Conservation (phyloP, 2,797 vertebrate genomes). For the Dallia pectoralis region DNA sequence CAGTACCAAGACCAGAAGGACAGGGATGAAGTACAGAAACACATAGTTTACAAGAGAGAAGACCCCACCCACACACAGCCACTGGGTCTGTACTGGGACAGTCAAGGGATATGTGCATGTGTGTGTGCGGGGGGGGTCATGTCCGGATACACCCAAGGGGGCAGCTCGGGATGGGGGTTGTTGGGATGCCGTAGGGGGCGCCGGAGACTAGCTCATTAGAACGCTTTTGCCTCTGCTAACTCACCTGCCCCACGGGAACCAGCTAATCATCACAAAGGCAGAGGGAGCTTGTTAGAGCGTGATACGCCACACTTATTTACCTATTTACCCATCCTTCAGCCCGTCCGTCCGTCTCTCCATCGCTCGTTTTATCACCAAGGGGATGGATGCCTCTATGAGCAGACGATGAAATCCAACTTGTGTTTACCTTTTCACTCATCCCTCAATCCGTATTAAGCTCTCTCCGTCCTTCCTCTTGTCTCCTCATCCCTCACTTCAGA, state of each 20-base stretch:
- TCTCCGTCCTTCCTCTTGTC: background rate
- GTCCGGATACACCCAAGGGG: conserved; percentile 12
- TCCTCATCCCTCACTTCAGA: conserved; percentile 48
- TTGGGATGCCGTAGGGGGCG: conserved; percentile 28
- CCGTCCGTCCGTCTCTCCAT: background rate
- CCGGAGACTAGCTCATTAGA: conserved; percentile 77
- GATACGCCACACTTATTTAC: conserved; percentile 49
- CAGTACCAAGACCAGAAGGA: conserved; percentile 37
- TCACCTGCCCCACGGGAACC: conserved; percentile 61
- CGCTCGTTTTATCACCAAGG: conserved; percentile 50
- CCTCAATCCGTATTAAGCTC: conserved; percentile 1
- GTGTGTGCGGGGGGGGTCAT: background rate
- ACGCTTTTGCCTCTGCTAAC: conserved; percentile 76
- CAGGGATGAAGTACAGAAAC: conserved; percentile 60
- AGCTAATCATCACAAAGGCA: conserved; percentile 72
- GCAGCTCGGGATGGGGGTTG: conserved; percentile 16
- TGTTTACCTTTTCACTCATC: conserved; percentile 43
- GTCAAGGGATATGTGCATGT: conserved; percentile 5
- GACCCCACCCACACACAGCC: conserved; percentile 61
- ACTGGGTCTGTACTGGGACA: conserved; percentile 56
- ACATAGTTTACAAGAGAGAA: conserved; percentile 63
- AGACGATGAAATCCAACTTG: conserved; percentile 41
- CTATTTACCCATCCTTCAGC: conserved; percentile 29
- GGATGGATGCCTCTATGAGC: conserved; percentile 65
- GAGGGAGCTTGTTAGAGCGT: conserved; percentile 60